phyloP scores from a whole-genome alignment of 2,797 vertebrate species.

The Xiphorhynchus erythropygius region DNA sequence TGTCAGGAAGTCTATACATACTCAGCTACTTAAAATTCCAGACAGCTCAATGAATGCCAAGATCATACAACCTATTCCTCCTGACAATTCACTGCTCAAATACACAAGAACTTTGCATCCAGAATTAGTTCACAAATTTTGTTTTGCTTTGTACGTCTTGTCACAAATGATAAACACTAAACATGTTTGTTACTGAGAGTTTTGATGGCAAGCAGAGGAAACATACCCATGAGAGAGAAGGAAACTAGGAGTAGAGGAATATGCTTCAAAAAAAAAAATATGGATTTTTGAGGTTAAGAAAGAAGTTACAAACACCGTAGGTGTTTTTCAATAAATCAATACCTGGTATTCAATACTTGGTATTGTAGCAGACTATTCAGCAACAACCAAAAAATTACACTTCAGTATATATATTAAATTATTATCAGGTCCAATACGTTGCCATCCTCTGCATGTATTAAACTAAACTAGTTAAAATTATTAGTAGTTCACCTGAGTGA shows the following conservation, averaged over 20 bases:
- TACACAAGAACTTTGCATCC: not conserved
- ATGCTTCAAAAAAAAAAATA: not conserved
- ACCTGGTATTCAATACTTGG: slow-evolving; percentile 14
- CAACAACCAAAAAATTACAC: not conserved
- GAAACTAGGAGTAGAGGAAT: not conserved
- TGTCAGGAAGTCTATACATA: not conserved
- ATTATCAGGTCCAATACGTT: not conserved
- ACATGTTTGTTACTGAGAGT: not conserved
- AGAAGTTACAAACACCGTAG: not conserved
- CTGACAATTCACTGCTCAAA: not conserved
- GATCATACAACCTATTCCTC: not conserved
- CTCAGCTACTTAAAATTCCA: not conserved
- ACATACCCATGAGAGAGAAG: not conserved
- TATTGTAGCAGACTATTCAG: slow-evolving; percentile 14
- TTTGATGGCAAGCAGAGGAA: not conserved
- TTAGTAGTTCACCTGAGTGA: not conserved
- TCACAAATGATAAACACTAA: slow-evolving; percentile 11
- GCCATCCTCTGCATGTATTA: not conserved
- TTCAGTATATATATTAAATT: not conserved
- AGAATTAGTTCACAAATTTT: not conserved
- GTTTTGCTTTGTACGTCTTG: not conserved
- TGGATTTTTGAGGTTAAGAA: slow-evolving; percentile 6
- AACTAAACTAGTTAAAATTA: not conserved
- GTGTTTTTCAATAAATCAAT: slow-evolving; percentile 3
- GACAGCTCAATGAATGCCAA: not conserved